phyloP scores from a whole-genome alignment of 2,113 vertebrate species.

The Dipodomys stephensi region DNA sequence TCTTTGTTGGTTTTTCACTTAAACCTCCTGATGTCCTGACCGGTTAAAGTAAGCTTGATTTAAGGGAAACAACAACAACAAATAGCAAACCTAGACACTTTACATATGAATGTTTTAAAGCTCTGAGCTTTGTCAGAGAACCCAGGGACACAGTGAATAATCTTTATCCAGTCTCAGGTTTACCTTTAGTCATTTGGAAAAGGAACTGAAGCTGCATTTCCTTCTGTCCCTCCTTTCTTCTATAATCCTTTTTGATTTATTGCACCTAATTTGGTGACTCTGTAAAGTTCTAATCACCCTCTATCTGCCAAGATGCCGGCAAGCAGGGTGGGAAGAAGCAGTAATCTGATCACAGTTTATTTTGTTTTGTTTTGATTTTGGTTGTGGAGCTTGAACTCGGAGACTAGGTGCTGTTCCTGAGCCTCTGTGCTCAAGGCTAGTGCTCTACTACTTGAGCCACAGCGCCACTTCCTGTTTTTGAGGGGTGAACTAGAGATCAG shows the following conservation, averaged over 20 bases:
- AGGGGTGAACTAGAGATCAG: too few relatives aligned
- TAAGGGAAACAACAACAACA: too few relatives aligned
- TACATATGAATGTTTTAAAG: background rate
- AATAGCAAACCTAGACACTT: background rate
- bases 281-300: background rate
- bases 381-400: too few relatives aligned
- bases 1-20: background rate
- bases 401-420: too few relatives aligned
- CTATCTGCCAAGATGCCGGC: background rate
- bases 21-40: background rate
- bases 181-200: constrained; percentile 1
- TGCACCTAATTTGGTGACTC: background rate
- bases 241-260: background rate
- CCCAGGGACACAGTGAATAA: background rate
- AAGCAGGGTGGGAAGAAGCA: background rate
- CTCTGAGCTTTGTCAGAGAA: background rate
- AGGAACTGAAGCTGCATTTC: background rate
- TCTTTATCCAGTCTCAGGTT: constrained; percentile 26
- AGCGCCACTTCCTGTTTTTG: too few relatives aligned
- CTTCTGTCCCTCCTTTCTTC: background rate
- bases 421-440: too few relatives aligned
- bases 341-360: background rate
- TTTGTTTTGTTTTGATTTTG: too few relatives aligned
- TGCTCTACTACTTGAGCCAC: too few relatives aligned
- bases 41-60: background rate